These are phyloP conservation scores for Tillus elongatus DNA, from an alignment of 2,888 invertebrate species.

Conservation along the genomic window DNA sequence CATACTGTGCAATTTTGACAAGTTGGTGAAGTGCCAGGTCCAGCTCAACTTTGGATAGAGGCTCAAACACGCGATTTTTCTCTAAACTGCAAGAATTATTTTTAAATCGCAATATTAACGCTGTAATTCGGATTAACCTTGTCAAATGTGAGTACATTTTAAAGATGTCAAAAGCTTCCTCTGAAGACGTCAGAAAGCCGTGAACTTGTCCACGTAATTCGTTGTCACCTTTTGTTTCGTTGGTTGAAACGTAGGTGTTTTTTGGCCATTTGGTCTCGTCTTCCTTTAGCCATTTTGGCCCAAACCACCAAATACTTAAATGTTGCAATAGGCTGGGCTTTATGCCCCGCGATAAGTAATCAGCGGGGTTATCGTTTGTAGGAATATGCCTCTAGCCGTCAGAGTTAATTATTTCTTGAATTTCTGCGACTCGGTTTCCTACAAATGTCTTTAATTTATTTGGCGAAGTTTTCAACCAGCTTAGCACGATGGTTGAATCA, in stretches of 20 bases:
- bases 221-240: too few relatives aligned
- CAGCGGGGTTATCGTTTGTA: background rate
- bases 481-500: constrained; percentile 1
- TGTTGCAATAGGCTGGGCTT: background rate
- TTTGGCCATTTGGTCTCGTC: constrained; percentile 13
- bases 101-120: constrained; percentile 9
- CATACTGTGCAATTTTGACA: constrained; percentile 8
- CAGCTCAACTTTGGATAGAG: background rate
- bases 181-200: too few relatives aligned
- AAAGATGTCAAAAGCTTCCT: background rate
- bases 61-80: too few relatives aligned
- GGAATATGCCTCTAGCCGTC: background rate
- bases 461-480: background rate
- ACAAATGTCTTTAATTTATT: background rate
- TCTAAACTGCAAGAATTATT: constrained; percentile 6
- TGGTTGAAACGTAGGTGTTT: too few relatives aligned
- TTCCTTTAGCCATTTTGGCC: background rate
- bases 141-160: constrained; percentile 5
- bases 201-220: too few relatives aligned
- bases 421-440: background rate
- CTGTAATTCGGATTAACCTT: constrained; percentile 3
- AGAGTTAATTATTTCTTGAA: background rate
- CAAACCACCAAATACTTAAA: background rate
- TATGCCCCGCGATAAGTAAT: background rate
- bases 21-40: background rate